phyloP scores from a whole-genome alignment of 1,140 invertebrate species.

The Euwallacea fornicatus region DNA sequence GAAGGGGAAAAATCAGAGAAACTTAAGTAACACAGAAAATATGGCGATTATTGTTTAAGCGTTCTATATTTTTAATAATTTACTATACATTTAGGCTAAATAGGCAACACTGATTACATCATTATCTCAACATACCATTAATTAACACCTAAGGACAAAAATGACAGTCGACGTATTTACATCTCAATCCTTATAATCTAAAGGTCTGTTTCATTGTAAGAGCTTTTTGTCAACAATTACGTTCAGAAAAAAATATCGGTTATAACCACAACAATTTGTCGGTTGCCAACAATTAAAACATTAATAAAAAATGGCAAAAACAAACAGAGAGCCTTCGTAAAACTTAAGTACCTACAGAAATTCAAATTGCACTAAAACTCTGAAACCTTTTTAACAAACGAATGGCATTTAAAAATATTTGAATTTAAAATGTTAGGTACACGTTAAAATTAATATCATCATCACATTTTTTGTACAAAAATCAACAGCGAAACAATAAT shows the following conservation, averaged over 20 bases:
- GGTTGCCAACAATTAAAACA: background rate
- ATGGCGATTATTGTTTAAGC: conserved; percentile 43
- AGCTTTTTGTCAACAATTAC: background rate
- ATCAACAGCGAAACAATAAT: conserved; percentile 22
- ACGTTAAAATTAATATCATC: conserved; percentile 4
- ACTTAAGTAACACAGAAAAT: conserved; percentile 43
- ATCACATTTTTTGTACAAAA: conserved; percentile 1
- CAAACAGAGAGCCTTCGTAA: conserved; percentile 19
- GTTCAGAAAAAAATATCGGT: too few species aligned
- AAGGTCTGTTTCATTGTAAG: background rate
- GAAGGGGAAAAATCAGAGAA: conserved; percentile 12
- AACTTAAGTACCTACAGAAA: conserved; percentile 27
- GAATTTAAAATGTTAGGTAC: too few species aligned
- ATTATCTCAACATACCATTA: conserved; percentile 48
- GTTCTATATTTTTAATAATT: conserved; percentile 51
- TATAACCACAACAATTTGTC: too few species aligned
- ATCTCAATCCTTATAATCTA: conserved; percentile 10
- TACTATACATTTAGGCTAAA: conserved; percentile 54
- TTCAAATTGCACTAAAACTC: conserved; percentile 20
- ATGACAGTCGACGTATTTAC: conserved; percentile 51
- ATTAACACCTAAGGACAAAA: conserved; percentile 51
- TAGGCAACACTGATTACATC: conserved; percentile 54
- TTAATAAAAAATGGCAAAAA: conserved; percentile 8
- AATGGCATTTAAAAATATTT: background rate
- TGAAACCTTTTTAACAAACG: conserved; percentile 6